Conservation (phyloP, 2,113 vertebrate genomes). For the Siphamia tubifer region DNA sequence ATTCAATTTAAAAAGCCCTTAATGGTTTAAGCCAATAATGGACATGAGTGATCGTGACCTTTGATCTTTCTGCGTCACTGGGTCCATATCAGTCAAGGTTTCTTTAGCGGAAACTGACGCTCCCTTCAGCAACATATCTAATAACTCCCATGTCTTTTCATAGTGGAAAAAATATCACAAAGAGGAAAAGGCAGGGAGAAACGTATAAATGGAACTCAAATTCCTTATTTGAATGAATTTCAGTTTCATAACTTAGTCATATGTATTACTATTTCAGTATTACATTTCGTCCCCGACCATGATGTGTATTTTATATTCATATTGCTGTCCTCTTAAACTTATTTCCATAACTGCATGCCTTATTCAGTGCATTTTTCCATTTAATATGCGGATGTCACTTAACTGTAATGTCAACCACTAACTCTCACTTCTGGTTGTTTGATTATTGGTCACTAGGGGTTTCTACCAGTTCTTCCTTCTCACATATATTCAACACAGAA, state of each 20-base stretch:
- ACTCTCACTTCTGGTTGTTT: conserved; percentile 21
- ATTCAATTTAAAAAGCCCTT: conserved; percentile 44
- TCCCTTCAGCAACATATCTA: neutral
- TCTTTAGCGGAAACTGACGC: neutral
- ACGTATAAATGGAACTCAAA: neutral
- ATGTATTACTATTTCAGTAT: neutral
- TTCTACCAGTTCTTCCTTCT: conserved; percentile 17
- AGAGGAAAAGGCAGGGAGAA: neutral
- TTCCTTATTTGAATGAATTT: neutral
- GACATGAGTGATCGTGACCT: conserved; percentile 43
- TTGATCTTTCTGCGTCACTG: conserved; percentile 33
- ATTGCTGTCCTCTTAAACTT: no score
- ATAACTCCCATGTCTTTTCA: neutral
- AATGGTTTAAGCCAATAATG: conserved; percentile 28
- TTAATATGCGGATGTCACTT: no score
- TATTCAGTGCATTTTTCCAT: neutral
- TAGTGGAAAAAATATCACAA: conserved; percentile 10
- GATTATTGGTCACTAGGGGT: conserved; percentile 26
- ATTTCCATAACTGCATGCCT: neutral
- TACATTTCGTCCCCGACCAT: neutral
- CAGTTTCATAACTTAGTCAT: neutral
- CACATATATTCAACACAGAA: conserved; percentile 21
- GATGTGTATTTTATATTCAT: neutral
- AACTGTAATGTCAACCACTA: neutral
- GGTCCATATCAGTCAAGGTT: conserved; percentile 17